phyloP scores from a whole-genome alignment of 2,888 invertebrate genomes.

The Digitonthophagus gazella region DNA sequence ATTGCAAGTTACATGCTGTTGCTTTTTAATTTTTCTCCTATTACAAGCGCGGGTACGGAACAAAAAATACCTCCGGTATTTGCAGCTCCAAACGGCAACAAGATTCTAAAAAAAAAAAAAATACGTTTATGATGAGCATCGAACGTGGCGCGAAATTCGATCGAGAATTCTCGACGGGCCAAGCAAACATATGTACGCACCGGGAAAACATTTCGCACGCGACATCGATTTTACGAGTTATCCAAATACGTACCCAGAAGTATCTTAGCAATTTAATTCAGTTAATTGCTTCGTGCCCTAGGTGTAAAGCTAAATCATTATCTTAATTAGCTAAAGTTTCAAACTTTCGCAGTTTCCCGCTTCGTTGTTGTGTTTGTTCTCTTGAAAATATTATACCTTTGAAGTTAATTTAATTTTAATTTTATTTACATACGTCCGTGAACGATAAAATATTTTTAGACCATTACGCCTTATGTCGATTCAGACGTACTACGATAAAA shows the following conservation, averaged over 20 bases:
- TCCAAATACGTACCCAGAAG: background rate
- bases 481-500: too few species aligned
- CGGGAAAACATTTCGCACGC: background rate
- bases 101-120: background rate
- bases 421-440: background rate
- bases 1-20: background rate
- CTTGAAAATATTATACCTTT: background rate
- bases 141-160: background rate
- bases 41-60: background rate
- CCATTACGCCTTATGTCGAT: too few species aligned
- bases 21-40: background rate
- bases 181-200: background rate
- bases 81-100: background rate
- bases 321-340: background rate
- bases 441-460: too few species aligned
- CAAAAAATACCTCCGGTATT: background rate
- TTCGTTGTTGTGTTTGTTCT: background rate
- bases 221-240: background rate
- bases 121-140: background rate
- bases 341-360: background rate
- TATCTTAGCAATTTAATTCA: background rate
- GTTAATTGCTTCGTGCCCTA: background rate
- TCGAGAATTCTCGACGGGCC: background rate
- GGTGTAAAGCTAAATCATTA: background rate
- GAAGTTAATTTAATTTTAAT: background rate